Conservation (phyloP, 2,113 vertebrate genomes). For the Hyperopisus bebe region DNA sequence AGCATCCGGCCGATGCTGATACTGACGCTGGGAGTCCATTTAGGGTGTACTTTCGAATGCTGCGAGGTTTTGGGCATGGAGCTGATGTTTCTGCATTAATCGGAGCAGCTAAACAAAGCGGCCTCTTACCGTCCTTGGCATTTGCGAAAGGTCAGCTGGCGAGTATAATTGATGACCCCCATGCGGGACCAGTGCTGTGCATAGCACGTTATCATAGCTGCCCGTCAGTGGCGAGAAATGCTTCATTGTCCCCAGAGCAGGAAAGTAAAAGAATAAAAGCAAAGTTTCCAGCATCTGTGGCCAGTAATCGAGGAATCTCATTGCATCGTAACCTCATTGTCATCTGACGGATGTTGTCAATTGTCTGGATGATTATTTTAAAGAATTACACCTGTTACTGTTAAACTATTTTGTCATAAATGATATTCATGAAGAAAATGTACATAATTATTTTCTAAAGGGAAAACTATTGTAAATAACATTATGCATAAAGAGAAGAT, state of each 20-base stretch:
- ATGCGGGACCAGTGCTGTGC: too few species aligned
- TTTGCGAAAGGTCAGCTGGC: neutral
- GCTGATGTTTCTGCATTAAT: slow-evolving; percentile 2
- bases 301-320: neutral
- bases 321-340: neutral
- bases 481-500: slow-evolving; percentile 40
- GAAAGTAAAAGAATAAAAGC: neutral
- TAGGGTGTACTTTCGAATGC: neutral
- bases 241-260: neutral
- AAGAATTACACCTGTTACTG: slow-evolving; percentile 18
- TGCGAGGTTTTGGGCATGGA: neutral
- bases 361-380: slow-evolving; percentile 13
- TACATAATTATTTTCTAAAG: slow-evolving; percentile 32
- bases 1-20: neutral
- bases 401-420: slow-evolving; percentile 31
- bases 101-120: neutral
- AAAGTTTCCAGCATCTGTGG: neutral
- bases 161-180: neutral
- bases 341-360: neutral
- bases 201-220: neutral
- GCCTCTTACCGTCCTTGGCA: neutral
- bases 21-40: neutral
- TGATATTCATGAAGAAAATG: slow-evolving; percentile 28
- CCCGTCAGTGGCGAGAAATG: too few species aligned
- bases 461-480: slow-evolving; percentile 57